Evolutionary conservation across 2,888 invertebrate genomes (phyloP), one percentile per base, ranked within the genome.

Genomic region (Aporophyla nigra): DNA sequence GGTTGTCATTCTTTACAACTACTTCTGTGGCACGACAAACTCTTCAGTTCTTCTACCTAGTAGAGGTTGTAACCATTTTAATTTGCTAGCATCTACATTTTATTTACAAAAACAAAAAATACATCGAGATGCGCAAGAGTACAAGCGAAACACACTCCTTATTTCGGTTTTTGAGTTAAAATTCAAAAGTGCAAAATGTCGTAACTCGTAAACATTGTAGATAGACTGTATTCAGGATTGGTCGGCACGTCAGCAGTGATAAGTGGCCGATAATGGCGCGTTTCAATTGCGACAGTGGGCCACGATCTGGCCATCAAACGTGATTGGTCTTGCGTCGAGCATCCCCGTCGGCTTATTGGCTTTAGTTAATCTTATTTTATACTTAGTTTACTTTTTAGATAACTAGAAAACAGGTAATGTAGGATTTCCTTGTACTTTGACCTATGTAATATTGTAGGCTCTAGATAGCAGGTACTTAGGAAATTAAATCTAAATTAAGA

Each of bases 301-400:
- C 86, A 87, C 88, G 86, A 86, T 86, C 87, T 53, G 53, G 76
- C 78, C 82, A 86, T 88, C 87, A 82, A 84, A 70, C 65, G 76
- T 81, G 87, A 87, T 88, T 72, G 76, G 69, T 78, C 70, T 81
- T 76, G 61, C 75, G 69, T 65, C 68, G 70, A 74, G 46, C 70
- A 80, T 83, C 78, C 65, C 76, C 58, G 69, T 53, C n/a, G 71
- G 65, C 69, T 80, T 74, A 81, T 86, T 76, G 76, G 67, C 53
- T 83, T 68, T 27, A 80, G 67, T 84, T 61, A 70, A 86, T 69
- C 72, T 82, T 71, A 49, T 76, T 85, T 63, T 76, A 59, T 71
- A 16, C 46, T 12, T 58, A 56, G n/a, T 58, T 53, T 72, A 43
- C 12, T 62, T 84, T 61, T 46, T 0, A 71, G 24, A 54, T 27